phyloP scores from a whole-genome alignment of 1,140 invertebrate genomes.

The Trichomalopsis sarcophagae region DNA sequence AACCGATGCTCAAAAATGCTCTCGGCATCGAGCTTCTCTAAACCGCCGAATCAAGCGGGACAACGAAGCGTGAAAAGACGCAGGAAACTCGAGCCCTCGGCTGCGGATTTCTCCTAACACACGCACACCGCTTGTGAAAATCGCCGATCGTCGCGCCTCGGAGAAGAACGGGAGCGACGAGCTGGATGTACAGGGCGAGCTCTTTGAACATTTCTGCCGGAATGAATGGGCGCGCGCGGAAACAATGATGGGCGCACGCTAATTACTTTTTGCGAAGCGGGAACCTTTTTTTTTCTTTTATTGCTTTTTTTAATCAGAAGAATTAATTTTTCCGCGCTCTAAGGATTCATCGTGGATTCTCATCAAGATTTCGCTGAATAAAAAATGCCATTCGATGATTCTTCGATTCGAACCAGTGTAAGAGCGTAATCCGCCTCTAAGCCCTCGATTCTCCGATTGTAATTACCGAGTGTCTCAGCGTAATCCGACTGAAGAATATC shows the following conservation, averaged over 20 bases:
- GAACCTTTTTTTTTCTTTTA: not conserved
- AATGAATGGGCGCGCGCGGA: not conserved
- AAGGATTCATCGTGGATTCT: not conserved
- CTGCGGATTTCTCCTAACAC: not conserved
- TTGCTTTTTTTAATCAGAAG: not conserved
- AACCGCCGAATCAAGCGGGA: not conserved
- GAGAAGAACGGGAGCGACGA: not conserved
- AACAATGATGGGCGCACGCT: not conserved
- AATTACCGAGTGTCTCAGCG: not conserved
- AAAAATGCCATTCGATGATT: too few species aligned
- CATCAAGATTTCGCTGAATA: not conserved
- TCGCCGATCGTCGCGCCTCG: not conserved
- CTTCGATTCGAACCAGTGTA: too few species aligned
- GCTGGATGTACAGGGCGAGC: not conserved
- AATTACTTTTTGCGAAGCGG: not conserved
- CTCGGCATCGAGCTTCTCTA: too few species aligned
- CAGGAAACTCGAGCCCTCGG: not conserved
- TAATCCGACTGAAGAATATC: not conserved
- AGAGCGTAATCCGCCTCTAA: too few species aligned
- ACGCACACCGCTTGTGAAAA: not conserved
- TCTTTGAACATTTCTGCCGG: not conserved
- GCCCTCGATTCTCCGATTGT: not conserved
- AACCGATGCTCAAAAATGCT: too few species aligned
- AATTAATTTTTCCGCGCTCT: not conserved
- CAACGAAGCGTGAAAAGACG: conserved; percentile 29